phyloP scores from a whole-genome alignment of 2,113 vertebrate genomes.

The Odontesthes bonariensis region DNA sequence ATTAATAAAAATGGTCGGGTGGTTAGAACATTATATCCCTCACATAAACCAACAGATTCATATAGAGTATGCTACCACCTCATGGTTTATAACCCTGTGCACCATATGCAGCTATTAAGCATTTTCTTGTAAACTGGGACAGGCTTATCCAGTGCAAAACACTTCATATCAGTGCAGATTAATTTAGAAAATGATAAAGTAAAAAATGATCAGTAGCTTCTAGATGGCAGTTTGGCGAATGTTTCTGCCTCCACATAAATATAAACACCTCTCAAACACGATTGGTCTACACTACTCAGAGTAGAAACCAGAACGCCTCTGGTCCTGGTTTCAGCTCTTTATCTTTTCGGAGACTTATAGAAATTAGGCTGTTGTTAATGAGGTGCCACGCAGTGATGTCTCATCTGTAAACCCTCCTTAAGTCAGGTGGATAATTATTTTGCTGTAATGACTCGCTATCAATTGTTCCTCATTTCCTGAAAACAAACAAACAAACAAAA shows the following conservation, averaged over 20 bases:
- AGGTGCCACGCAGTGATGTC: not conserved
- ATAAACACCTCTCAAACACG: not conserved
- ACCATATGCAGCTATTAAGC: too few species aligned
- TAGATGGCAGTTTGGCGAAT: not conserved
- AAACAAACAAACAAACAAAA: not conserved
- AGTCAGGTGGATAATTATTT: not conserved
- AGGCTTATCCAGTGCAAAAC: not conserved
- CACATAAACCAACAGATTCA: too few species aligned
- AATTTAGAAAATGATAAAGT: not conserved
- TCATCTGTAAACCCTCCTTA: slow-evolving; percentile 16
- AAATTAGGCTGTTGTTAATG: not conserved
- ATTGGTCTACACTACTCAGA: not conserved
- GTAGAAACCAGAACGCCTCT: too few species aligned
- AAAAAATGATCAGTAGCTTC: not conserved
- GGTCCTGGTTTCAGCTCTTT: not conserved
- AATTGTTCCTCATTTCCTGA: not conserved
- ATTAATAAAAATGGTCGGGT: too few species aligned
- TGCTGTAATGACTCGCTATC: slow-evolving; percentile 8
- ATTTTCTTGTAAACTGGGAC: too few species aligned
- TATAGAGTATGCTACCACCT: too few species aligned
- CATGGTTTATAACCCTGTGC: too few species aligned
- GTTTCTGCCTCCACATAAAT: not conserved
- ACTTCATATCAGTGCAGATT: not conserved
- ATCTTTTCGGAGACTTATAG: not conserved
- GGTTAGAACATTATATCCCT: too few species aligned